Evolutionary conservation across 1,140 invertebrate genomes (phyloP), one percentile per base, ranked within the genome.

Genomic region (Caerostris darwini): DNA sequence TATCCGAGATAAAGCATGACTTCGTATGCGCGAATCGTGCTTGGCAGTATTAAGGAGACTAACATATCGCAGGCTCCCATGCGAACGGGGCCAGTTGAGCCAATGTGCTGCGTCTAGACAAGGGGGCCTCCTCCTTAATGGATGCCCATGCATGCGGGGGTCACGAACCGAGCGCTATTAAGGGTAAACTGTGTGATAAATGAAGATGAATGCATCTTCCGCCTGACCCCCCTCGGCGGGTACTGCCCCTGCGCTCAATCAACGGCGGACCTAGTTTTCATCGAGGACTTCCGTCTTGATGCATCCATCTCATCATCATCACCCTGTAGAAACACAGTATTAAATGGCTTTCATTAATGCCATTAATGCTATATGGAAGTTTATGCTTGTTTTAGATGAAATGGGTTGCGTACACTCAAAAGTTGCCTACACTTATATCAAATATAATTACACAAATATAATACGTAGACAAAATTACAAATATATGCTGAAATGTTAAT

Each of bases 101-200:
- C 69, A 8, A 77, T 50, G 50, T 34, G 69, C 14, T 77, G 69
- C n/a, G n/a, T 77, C 69, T 50, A 77, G 69, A 77, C 69, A 77
- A 77, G 61, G n/a, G 8, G n/a, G n/a, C n/a, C n/a, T n/a, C 69
- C 50, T 77, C 69, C 50, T 77, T 77, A 77, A 77, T 77, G 19
- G 69, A 77, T 77, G 69, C 50, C 69, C 34, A 50, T n/a, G 69
- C 34, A 77, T 8, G 69, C 4, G n/a, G 69, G 34, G 69, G 69
- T 50, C 69, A 77, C 19, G 34, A 50, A 10, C 69, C 17, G n/a
- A n/a, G n/a, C 17, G 69, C 69, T 77, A 77, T 77, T 77, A 77
- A 34, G 69, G 69, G n/a, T n/a, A 77, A 77, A 77, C 50, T 77
- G 69, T 77, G 69, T 77, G 69, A 77, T 77, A 50, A 77, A 77